A percentile compares a stretch with the other conserved stretches of the same genome.
Evolutionary conservation across 2,113 vertebrate species (phyloP).

Genomic region (Gymnocephalus cernua): DNA sequence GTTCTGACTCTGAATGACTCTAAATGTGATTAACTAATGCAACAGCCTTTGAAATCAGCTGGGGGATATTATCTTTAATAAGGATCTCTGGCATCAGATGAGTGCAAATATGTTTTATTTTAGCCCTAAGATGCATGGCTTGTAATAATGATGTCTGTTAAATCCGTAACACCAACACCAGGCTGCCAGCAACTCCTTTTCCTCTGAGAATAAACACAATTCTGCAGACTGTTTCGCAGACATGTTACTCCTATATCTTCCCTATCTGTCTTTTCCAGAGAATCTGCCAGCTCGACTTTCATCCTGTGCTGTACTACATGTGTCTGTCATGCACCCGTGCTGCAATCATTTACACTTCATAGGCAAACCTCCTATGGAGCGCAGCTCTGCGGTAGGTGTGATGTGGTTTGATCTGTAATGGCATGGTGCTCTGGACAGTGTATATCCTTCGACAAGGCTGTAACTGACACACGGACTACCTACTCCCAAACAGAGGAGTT

Average conservation of each 20-base stretch:
- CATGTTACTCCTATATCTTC: not conserved
- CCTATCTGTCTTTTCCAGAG: not conserved
- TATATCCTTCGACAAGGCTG: not conserved
- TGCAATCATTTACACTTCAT: conserved; percentile 23
- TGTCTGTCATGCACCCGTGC: conserved; percentile 12
- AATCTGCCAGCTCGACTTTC: not conserved
- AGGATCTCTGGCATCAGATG: not conserved
- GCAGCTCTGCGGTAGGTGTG: not conserved
- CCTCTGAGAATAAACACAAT: not conserved
- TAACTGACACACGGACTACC: not conserved
- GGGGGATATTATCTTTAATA: not conserved
- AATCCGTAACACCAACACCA: not conserved
- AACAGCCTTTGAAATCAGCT: not conserved
- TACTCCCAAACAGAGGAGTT: conserved; percentile 7
- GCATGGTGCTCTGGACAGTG: conserved; percentile 1
- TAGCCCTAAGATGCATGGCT: not conserved
- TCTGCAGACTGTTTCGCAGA: not conserved
- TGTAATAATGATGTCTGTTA: not conserved
- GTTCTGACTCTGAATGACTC: not conserved
- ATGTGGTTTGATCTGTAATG: not conserved
- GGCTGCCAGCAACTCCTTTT: not conserved
- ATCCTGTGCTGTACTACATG: not conserved
- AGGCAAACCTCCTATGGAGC: not conserved
- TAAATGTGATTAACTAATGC: too few species aligned
- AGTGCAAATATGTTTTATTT: not conserved